phyloP scores from a whole-genome alignment of 2,113 vertebrate genomes.

The Circaetus gallicus region DNA sequence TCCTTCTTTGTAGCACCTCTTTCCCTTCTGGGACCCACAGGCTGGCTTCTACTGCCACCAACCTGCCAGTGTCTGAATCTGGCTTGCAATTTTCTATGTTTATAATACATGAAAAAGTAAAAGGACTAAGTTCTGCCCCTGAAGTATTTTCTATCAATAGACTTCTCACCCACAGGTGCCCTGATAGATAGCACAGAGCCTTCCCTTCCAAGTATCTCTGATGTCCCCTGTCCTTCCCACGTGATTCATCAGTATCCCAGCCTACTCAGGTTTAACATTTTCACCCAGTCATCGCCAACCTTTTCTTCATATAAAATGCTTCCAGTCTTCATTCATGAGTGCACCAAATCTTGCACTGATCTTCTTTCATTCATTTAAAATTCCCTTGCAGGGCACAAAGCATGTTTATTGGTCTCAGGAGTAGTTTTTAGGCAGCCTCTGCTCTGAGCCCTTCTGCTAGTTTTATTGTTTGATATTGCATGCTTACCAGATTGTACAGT shows the following conservation, averaged over 20 bases:
- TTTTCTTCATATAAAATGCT: not conserved
- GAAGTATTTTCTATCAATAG: not conserved
- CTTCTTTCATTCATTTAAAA: not conserved
- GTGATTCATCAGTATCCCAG: not conserved
- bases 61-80: not conserved
- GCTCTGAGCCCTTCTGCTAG: not conserved
- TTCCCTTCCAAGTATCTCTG: not conserved
- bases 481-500: not conserved
- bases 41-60: not conserved
- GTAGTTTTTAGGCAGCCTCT: not conserved
- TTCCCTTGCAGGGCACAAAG: not conserved
- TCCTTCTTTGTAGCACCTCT: not conserved
- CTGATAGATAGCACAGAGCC: not conserved
- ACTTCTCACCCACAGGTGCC: not conserved
- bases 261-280: not conserved
- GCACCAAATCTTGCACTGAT: not conserved
- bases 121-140: not conserved
- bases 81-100: not conserved
- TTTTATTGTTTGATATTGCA: not conserved
- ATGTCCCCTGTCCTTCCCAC: not conserved
- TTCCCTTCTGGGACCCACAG: not conserved
- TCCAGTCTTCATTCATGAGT: not conserved
- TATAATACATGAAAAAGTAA: not conserved
- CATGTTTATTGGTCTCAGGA: not conserved
- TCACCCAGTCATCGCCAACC: not conserved